Evolutionary conservation across 2,797 vertebrate species (phyloP), one percentile per base, ranked within the genome.

Genomic region (Dipus sagitta): DNA sequence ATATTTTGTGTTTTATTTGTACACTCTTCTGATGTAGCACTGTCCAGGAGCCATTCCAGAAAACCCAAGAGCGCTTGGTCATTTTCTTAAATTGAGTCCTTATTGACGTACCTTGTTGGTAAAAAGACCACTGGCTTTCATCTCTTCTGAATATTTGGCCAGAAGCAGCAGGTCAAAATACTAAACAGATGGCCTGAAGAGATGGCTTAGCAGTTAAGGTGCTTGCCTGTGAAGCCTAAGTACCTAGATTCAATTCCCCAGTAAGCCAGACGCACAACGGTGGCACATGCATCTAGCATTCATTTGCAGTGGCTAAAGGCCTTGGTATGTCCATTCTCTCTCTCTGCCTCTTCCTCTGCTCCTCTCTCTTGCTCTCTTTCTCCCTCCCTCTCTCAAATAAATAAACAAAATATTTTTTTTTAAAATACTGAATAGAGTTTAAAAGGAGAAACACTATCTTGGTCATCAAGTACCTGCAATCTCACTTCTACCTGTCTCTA

Each of bases 91-190:
- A 58, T 47, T 72, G 95, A 96, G 92, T 28, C 20, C 87, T 52
- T 91, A 47, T 96, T 96, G 96, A 90, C 97, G 98, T 97, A 88
- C 71, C 92, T 95, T 96, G n/a, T 71, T 96, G 80, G 74, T 89
- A 87, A 95, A 96, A 96, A 97, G 26, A 78, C 76, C 81, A 91
- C 87, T 52, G 80, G 64, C 87, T 95, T 96, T 96, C 74, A 94
- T 97, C 83, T 96, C 82, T 96, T 96, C 94, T 95, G 95, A 98
- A 95, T 94, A 95, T 89, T 54, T 85, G 87, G 65, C 86, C 93
- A 80, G 47, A 95, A 90, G 24, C 72, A 91, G 91, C 82, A 83
- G 93, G 20, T 81, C 85, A 78, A 78, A 90, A 60, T 20, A 68
- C 8, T 54, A 17, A 97, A 81, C 42, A 54, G 88, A 91, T 47